Evolutionary conservation across 2,888 invertebrate genomes (phyloP), one percentile per base, ranked within the genome.

Genomic region (Sinelater perroti): DNA sequence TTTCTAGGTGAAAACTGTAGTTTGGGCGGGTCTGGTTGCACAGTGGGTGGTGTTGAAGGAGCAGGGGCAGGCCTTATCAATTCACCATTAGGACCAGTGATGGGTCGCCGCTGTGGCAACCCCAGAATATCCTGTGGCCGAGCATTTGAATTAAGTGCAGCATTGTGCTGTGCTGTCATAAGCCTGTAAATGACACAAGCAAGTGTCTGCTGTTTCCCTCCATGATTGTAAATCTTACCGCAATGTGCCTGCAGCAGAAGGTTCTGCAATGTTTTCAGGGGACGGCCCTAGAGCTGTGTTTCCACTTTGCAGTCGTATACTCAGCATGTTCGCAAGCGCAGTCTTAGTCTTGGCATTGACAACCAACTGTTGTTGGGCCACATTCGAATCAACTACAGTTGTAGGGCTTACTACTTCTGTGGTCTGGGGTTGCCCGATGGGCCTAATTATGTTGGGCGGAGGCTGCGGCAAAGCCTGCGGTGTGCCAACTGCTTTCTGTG

Each of bases 301-400:
- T 54, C 81, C 82, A 61, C 77, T 78, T 71, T 89, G 87, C 54
- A 91, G 77, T 40, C 95, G 84, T 70, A 88, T 95, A 70, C 90
- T 95, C 59, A 97, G 81, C 91, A 97, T 93, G 76, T 96, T 95
- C 10, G 96, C 96, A 54, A 97, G 81, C 0, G 97, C 97, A 0
- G 96, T 96, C 81, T 97, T 97, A 2, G 95, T 94, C 79, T 94
- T 94, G 0, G 91, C 87, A 71, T 91, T 91, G 46, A 94, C 93
- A 30, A 89, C 82, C 55, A 88, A 72, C 10, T 85, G 84, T 66
- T 83, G 81, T 57, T 80, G 76, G 18, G 75, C 35, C 36, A 63
- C 21, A 21, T 57, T 55, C 30, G 67, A 55, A 11, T 61, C 61
- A 18, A 60, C 62, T 13, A 65, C 64, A 18, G 60, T 62, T 11